phyloP scores from a whole-genome alignment of 2,113 vertebrate species.

The Myotis davidii region DNA sequence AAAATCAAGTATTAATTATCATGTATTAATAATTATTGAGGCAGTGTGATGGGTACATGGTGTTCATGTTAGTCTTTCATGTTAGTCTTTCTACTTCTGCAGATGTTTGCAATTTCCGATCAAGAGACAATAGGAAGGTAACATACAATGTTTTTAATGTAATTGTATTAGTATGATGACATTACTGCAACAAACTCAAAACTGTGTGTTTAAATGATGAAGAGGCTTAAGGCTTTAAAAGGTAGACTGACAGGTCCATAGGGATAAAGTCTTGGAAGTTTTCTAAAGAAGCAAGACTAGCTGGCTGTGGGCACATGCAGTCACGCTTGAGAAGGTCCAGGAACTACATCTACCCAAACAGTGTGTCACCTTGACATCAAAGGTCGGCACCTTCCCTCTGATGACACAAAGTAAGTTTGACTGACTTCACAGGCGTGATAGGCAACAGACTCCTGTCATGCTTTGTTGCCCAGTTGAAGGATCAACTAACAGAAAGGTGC shows the following conservation, averaged over 20 bases:
- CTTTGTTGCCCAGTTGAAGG: constrained; percentile 62
- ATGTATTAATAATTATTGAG: not conserved
- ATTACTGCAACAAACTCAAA: not conserved
- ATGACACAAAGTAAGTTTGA: constrained; percentile 33
- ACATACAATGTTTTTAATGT: not conserved
- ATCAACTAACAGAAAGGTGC: not conserved
- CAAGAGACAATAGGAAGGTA: not conserved
- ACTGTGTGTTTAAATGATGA: not conserved
- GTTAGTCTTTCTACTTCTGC: not conserved
- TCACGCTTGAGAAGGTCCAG: constrained; percentile 38
- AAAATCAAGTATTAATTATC: not conserved
- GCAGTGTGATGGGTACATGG: not conserved
- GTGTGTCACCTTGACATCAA: constrained; percentile 31
- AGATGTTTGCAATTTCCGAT: not conserved
- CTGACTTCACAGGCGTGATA: not conserved
- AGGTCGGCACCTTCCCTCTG: not conserved
- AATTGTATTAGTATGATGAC: not conserved
- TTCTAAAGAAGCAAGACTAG: not conserved
- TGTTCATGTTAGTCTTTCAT: not conserved
- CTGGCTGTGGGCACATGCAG: not conserved
- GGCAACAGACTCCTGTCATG: constrained; percentile 56
- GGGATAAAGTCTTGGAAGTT: not conserved
- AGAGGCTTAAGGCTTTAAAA: not conserved
- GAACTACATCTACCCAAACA: not conserved
- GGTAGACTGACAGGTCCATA: not conserved